Conservation (phyloP, 2,113 vertebrate species). For the Archocentrus centrarchus region DNA sequence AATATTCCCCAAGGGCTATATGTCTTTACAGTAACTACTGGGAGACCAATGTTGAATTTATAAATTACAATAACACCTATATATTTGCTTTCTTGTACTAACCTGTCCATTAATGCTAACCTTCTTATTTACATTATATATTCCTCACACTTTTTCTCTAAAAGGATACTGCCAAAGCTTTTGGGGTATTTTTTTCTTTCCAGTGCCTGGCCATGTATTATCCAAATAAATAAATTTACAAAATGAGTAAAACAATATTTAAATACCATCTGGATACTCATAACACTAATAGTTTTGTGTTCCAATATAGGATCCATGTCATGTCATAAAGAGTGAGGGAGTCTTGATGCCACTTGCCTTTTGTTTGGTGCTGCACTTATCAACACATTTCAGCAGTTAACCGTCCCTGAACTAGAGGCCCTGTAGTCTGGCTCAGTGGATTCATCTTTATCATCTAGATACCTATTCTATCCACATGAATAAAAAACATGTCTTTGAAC, state of each 20-base stretch:
- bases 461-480: conserved; percentile 40
- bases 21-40: not conserved
- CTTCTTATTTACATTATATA: conserved; percentile 12
- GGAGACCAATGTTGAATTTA: not conserved
- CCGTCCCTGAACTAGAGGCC: conserved; percentile 40
- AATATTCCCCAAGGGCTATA: not conserved
- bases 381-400: conserved; percentile 35
- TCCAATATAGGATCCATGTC: not conserved
- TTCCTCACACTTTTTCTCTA: not conserved
- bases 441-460: conserved; percentile 40
- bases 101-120: not conserved
- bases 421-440: conserved; percentile 15
- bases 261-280: conserved; percentile 16
- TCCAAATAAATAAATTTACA: conserved; percentile 6
- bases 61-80: not conserved
- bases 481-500: conserved; percentile 60
- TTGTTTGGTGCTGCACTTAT: not conserved
- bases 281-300: conserved; percentile 8
- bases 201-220: not conserved
- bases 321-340: not conserved
- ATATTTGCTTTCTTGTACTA: not conserved
- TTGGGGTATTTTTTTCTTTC: not conserved
- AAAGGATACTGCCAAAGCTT: not conserved
- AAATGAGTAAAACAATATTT: conserved; percentile 12
- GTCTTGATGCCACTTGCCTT: conserved; percentile 3